Evolutionary conservation across 2,113 vertebrate genomes (phyloP).

Genomic region (Steatornis caripensis): DNA sequence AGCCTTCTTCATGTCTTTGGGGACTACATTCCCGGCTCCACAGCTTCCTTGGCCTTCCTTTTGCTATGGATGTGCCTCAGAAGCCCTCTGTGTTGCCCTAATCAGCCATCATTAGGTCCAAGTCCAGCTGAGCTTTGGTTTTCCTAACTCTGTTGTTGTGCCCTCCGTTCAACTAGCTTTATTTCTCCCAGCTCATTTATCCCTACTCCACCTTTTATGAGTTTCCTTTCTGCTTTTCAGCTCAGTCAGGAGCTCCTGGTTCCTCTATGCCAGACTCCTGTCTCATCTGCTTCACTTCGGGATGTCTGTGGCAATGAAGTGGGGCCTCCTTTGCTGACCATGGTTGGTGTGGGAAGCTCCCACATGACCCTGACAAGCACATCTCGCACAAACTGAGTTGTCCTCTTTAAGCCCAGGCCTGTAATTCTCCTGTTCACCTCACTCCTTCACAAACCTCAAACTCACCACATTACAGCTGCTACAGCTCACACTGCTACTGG

Average conservation of each 20-base stretch:
- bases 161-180: neutral
- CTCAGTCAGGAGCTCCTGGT: neutral
- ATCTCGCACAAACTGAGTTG: neutral
- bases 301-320: neutral
- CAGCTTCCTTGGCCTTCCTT: neutral
- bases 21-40: neutral
- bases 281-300: neutral
- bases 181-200: neutral
- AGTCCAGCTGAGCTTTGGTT: neutral
- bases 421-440: neutral
- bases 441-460: neutral
- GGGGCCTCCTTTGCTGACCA: neutral
- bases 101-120: neutral
- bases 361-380: neutral
- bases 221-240: neutral
- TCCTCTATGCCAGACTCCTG: neutral
- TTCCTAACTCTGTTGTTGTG: neutral
- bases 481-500: neutral
- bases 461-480: neutral
- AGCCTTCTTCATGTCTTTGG: neutral
- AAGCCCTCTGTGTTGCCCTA: neutral
- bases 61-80: neutral
- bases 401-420: neutral
- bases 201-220: neutral
- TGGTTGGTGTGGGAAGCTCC: neutral